Evolutionary conservation across 2,797 vertebrate species (phyloP).

Genomic region (Bradypodion ventrale): DNA sequence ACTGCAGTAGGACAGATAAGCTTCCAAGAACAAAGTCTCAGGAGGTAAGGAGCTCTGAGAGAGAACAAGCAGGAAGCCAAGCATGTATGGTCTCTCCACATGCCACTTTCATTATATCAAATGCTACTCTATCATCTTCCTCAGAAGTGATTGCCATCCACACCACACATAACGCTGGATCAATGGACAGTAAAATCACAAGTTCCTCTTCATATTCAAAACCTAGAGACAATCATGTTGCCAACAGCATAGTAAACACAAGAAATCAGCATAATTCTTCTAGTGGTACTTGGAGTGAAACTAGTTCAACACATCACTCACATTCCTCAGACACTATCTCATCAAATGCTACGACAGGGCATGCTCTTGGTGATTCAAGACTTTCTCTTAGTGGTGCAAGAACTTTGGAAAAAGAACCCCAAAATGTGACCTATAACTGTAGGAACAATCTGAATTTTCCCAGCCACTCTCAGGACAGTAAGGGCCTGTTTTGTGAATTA

Average conservation of each 20-base stretch:
- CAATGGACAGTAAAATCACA: conserved; percentile 66
- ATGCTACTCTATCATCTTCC: conserved; percentile 87
- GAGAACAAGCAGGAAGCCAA: conserved; percentile 74
- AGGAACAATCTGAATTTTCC: conserved; percentile 60
- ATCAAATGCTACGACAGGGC: conserved; percentile 69
- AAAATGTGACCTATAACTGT: conserved; percentile 59
- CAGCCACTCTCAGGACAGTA: conserved; percentile 61
- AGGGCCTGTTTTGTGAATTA: conserved; percentile 81
- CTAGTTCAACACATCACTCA: conserved; percentile 62
- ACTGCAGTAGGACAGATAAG: conserved; percentile 67
- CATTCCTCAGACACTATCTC: conserved; percentile 66
- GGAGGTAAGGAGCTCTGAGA: conserved; percentile 81
- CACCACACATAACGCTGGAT: conserved; percentile 69
- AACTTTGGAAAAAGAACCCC: conserved; percentile 71
- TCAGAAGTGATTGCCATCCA: conserved; percentile 87
- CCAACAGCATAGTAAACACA: conserved; percentile 54
- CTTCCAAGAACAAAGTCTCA: conserved; percentile 85
- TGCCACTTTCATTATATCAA: conserved; percentile 88
- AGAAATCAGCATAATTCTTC: conserved; percentile 70
- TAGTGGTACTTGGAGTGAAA: conserved; percentile 70
- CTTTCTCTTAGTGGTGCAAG: conserved; percentile 72
- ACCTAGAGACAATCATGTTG: conserved; percentile 73
- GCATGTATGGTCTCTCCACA: conserved; percentile 90
- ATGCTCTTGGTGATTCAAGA: conserved; percentile 74
- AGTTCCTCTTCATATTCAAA: conserved; percentile 67